Percentiles rank a stretch among this genome's conserved stretches.
phyloP scores from a whole-genome alignment of 1,140 invertebrate genomes.

The Antheraea mylitta region DNA sequence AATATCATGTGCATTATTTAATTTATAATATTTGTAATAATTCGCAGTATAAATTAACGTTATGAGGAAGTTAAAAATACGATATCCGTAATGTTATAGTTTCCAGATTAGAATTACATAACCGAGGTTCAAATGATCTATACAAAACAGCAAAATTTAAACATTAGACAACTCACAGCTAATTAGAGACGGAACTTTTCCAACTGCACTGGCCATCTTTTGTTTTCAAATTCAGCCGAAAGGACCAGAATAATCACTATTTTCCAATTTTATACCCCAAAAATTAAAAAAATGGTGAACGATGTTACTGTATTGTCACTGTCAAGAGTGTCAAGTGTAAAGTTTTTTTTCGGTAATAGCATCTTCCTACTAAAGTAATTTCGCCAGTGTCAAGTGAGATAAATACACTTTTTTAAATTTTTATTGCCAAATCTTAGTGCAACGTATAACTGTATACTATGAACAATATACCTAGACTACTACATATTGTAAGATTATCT shows the following conservation, averaged over 20 bases:
- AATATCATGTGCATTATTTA: not conserved
- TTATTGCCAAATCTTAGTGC: no score
- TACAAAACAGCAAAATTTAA: constrained; percentile 31
- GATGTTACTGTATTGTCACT: constrained; percentile 16
- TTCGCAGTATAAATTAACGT: no score
- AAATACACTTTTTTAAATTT: no score
- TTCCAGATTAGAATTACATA: constrained; percentile 34
- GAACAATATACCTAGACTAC: no score
- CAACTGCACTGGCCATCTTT: constrained; percentile 57
- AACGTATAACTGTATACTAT: no score
- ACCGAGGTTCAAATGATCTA: constrained; percentile 44
- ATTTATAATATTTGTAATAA: not conserved
- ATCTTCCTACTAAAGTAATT: no score
- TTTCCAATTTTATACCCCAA: constrained; percentile 34
- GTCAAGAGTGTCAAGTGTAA: not conserved
- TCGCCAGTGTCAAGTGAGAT: no score
- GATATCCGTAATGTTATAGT: not conserved
- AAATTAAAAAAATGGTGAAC: constrained; percentile 8
- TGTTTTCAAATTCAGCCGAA: constrained; percentile 63
- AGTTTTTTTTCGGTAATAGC: no score
- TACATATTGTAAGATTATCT: no score
- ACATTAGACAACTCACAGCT: constrained; percentile 47
- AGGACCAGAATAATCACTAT: constrained; percentile 39
- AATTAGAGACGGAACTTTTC: constrained; percentile 56
- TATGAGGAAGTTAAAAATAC: no score